Evolutionary conservation across 2,888 invertebrate genomes (phyloP).

Genomic region (Onchidella celtica): DNA sequence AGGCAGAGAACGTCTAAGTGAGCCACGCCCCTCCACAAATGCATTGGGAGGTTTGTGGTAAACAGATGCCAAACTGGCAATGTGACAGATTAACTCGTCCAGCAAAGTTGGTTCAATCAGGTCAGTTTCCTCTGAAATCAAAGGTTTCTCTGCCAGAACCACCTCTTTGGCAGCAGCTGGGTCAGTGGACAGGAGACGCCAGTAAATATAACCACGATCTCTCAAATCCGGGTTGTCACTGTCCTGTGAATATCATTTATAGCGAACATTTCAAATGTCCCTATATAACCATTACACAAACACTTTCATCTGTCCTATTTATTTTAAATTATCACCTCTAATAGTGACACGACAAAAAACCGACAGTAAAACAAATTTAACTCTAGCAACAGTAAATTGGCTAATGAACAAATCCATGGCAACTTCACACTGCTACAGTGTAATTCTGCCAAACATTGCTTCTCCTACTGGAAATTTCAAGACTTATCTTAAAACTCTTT

Average conservation of each 20-base stretch:
- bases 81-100: conserved; percentile 99
- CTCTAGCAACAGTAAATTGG: too few species aligned
- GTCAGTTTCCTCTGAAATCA: conserved; percentile 99
- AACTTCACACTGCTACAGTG: too few species aligned
- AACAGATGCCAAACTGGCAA: conserved; percentile 97
- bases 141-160: conserved; percentile 98
- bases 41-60: conserved; percentile 99
- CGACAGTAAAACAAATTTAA: too few species aligned
- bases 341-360: too few species aligned
- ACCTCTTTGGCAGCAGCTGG: conserved; percentile 99
- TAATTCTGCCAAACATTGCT: too few species aligned
- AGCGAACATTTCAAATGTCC: too few species aligned
- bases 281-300: too few species aligned
- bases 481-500: too few species aligned
- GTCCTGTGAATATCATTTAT: conserved; percentile 84
- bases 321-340: too few species aligned
- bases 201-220: conserved; percentile 99
- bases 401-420: too few species aligned
- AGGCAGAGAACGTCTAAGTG: conserved; percentile 69
- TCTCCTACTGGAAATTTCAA: too few species aligned
- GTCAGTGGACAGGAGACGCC: conserved; percentile 98
- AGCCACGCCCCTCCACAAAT: conserved; percentile 91
- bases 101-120: conserved; percentile 96
- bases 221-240: conserved; percentile 99
- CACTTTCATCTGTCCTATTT: too few species aligned